Evolutionary conservation across 1,140 invertebrate species (phyloP), one percentile per base, ranked within the genome.

Genomic region (Melipona quadrifasciata): DNA sequence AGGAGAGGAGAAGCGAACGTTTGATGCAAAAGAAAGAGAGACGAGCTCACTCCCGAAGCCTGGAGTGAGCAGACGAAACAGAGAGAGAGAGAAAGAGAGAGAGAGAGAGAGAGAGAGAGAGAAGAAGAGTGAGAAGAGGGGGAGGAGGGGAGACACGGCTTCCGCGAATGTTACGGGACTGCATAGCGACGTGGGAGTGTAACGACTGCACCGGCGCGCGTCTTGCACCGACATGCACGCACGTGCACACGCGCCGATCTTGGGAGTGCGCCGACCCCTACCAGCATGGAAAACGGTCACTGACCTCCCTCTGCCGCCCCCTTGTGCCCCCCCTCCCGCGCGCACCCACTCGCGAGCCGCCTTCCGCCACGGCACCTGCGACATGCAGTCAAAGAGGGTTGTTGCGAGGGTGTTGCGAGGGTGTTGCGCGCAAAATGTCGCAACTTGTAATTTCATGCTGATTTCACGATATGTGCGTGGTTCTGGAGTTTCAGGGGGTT

Each of bases 81-180:
- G 74, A 78, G 80, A 39, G 70, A 24, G 39, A 61, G 27, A n/a
- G 72, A 19, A 21, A 27, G 27, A 31, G 53, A 47, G 19, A 58
- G 78, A 67, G 53, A 71, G 76, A 86, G 74, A 31, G 39, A 71
- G n/a, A 80, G 55, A 21, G n/a, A 68, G 55, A 65, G 76, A 61
- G n/a, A 47, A 8, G 34, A 57, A 71, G 73, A 67, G 61, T 8
- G 76, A 80, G 83, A 61, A 34, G 79, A 57, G 47, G 78, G 57
- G 76, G 61, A 85, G 82, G 85, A 65, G 84, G 74, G 72, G 83
- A 80, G 79, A 67, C 89, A 76, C 70, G 85, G 90, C 89, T 95
- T 95, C 94, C 91, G 92, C 93, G 94, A 95, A 95, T 93, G 91
- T 95, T 95, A 95, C 94, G 94, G 94, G 93, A 95, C 93, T 92